Evolutionary conservation across 2,888 invertebrate species (phyloP).

Genomic region (Stenodera caucasica): DNA sequence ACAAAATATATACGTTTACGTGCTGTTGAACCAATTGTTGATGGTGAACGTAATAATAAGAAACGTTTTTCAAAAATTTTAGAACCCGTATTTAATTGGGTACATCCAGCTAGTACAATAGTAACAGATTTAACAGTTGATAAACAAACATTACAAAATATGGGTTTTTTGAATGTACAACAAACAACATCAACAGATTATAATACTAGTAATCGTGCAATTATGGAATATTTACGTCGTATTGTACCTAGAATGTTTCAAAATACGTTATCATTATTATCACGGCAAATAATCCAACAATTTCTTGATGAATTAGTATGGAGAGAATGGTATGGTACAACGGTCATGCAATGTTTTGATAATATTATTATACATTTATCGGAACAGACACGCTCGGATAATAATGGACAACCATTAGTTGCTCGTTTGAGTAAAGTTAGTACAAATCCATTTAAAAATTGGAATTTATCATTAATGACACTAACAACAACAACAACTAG

Average conservation of each 20-base stretch:
- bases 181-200: conserved; percentile 62
- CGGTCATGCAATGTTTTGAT: conserved; percentile 77
- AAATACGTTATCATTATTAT: conserved; percentile 79
- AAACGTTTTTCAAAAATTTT: conserved; percentile 79
- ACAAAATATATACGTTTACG: conserved; percentile 74
- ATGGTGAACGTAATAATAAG: conserved; percentile 77
- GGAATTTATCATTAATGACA: conserved; percentile 52
- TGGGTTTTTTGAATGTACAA: conserved; percentile 78
- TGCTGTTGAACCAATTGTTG: conserved; percentile 80
- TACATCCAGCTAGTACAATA: conserved; percentile 74
- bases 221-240: conserved; percentile 85
- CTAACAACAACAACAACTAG: conserved; percentile 15
- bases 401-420: conserved; percentile 65
- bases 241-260: conserved; percentile 91
- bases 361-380: conserved; percentile 77
- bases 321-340: conserved; percentile 82
- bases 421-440: conserved; percentile 68
- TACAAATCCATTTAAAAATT: conserved; percentile 69
- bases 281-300: conserved; percentile 85
- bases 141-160: conserved; percentile 71
- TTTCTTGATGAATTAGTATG: conserved; percentile 86
- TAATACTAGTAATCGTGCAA: conserved; percentile 54
- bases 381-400: conserved; percentile 75
- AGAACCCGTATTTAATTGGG: conserved; percentile 78
- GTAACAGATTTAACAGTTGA: conserved; percentile 85